A percentile compares a stretch with the other conserved stretches of the same genome.
Evolutionary conservation across 2,797 vertebrate species (phyloP).

Genomic region (Parauchenoglanis ngamensis): DNA sequence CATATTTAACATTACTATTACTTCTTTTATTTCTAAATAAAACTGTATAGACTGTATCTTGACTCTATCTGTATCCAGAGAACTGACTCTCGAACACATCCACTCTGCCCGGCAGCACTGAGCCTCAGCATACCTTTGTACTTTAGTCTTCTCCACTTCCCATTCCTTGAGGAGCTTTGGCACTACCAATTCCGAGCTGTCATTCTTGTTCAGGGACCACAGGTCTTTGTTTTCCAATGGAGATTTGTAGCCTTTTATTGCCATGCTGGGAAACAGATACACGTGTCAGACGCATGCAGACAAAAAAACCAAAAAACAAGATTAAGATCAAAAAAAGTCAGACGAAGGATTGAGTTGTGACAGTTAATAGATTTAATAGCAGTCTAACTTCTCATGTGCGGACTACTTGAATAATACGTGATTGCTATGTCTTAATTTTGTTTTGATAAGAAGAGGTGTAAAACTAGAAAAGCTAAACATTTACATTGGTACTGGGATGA

Average conservation of each 20-base stretch:
- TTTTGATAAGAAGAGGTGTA: background rate
- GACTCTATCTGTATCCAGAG: background rate
- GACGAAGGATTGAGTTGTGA: background rate
- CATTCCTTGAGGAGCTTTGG: conserved; percentile 81
- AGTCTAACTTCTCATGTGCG: background rate
- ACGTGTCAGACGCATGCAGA: background rate
- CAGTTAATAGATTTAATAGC: background rate
- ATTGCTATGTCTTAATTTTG: background rate
- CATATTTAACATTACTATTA: background rate
- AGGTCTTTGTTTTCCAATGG: conserved; percentile 89
- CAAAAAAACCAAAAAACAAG: background rate
- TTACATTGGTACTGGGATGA: too few species aligned
- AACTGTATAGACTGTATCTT: background rate
- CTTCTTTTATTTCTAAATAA: background rate
- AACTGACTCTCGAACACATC: background rate
- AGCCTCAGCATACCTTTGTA: conserved; percentile 66
- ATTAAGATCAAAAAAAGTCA: background rate
- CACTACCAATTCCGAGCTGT: conserved; percentile 80
- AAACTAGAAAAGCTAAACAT: background rate
- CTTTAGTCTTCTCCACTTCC: conserved; percentile 80
- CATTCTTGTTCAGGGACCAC: conserved; percentile 86
- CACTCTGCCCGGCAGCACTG: too few species aligned
- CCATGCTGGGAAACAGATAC: conserved; percentile 77
- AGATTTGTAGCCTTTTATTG: conserved; percentile 87
- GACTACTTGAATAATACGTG: background rate